Conservation (phyloP, 1,140 invertebrate species). For the Zaprionus tsacasi region DNA sequence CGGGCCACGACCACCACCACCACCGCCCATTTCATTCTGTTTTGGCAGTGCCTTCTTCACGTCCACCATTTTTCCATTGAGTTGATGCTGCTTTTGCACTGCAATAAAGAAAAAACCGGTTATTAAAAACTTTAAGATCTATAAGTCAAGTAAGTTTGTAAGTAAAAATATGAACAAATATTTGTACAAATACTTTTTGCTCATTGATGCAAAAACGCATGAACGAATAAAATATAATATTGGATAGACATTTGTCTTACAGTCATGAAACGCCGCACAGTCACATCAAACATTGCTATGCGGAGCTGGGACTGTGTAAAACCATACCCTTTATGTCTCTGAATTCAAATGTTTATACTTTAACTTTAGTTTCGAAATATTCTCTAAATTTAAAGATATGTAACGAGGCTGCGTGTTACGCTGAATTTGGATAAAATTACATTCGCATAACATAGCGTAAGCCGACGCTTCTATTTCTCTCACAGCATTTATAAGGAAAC, state of each 20-base stretch:
- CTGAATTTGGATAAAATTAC: constrained; percentile 45
- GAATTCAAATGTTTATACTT: not conserved
- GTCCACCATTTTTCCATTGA: constrained; percentile 91
- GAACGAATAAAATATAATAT: constrained; percentile 60
- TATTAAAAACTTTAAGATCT: constrained; percentile 38
- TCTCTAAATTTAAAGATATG: constrained; percentile 19
- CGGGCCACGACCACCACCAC: constrained; percentile 62
- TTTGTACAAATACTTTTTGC: constrained; percentile 73
- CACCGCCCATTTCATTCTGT: constrained; percentile 87
- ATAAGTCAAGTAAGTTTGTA: not conserved
- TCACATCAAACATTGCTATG: constrained; percentile 66
- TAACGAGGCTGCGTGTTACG: constrained; percentile 77
- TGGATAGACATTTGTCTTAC: constrained; percentile 55
- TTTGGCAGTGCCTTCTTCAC: constrained; percentile 92
- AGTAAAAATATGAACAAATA: not conserved
- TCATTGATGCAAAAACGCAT: constrained; percentile 38
- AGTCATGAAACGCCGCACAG: constrained; percentile 79
- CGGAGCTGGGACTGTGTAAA: constrained; percentile 61
- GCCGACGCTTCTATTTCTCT: constrained; percentile 70
- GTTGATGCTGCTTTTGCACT: constrained; percentile 90
- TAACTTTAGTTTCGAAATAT: too few relatives aligned
- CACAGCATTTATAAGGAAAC: constrained; percentile 85
- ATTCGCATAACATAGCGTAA: constrained; percentile 77
- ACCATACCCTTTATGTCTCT: too few relatives aligned
- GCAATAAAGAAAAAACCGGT: constrained; percentile 43